Conservation (phyloP, 2,113 vertebrate species). For the Brachionichthys hirsutus region DNA sequence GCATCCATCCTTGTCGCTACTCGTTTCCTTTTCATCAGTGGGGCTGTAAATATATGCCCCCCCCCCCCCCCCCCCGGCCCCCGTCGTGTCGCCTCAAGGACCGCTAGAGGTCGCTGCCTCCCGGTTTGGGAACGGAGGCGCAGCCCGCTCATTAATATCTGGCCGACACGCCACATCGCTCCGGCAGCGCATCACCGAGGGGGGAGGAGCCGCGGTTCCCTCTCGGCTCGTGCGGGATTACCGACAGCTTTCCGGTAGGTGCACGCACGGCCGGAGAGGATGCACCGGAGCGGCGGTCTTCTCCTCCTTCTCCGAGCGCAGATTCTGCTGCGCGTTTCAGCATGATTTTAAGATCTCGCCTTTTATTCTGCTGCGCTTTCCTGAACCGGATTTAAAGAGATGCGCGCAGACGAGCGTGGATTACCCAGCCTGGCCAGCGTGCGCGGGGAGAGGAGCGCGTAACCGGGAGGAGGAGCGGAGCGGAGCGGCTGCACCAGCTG, state of each 20-base stretch:
- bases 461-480: constrained; percentile 39
- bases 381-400: constrained; percentile 26
- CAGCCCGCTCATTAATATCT: too few species aligned
- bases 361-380: background rate
- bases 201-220: constrained; percentile 59
- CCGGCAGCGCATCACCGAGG: constrained; percentile 58
- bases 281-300: constrained; percentile 26
- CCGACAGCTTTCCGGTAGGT: constrained; percentile 58
- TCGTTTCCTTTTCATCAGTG: too few species aligned
- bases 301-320: constrained; percentile 14
- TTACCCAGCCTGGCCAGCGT: constrained; percentile 49
- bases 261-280: constrained; percentile 34
- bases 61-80: background rate
- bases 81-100: too few species aligned
- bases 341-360: constrained; percentile 40
- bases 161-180: constrained; percentile 53
- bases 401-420: constrained; percentile 46
- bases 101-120: constrained; percentile 43
- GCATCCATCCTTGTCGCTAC: too few species aligned
- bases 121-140: background rate
- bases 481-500: constrained; percentile 69
- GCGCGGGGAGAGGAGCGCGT: constrained; percentile 65
- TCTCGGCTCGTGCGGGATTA: constrained; percentile 49
- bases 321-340: constrained; percentile 4
- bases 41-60: too few species aligned